phyloP scores from a whole-genome alignment of 35 echinoderm and acorn worm genomes.

The Heliocidaris erythrogramma region DNA sequence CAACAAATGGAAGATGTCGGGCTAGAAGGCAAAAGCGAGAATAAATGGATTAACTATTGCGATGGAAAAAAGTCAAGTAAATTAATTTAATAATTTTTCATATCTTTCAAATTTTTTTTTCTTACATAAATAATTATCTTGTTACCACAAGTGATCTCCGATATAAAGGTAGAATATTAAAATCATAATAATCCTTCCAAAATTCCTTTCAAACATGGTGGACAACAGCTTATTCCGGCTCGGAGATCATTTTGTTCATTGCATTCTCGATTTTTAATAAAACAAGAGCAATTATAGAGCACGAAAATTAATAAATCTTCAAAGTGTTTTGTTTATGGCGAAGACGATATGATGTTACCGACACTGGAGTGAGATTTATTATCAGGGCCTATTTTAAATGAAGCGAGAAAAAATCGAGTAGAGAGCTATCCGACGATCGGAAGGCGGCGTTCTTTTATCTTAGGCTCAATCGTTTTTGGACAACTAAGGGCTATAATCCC shows the following conservation, averaged over 20 bases:
- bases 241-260: background rate
- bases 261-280: slow-evolving; percentile 18
- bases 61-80: background rate
- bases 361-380: background rate
- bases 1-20: too few relatives aligned
- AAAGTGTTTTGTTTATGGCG: background rate
- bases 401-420: background rate
- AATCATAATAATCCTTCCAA: background rate
- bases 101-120: background rate
- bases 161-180: background rate
- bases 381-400: slow-evolving; percentile 3
- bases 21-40: background rate
- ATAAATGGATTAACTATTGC: background rate
- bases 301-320: slow-evolving; percentile 44
- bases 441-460: slow-evolving; percentile 34
- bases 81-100: background rate
- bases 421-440: background rate
- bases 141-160: background rate
- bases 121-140: background rate
- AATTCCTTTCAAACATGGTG: background rate
- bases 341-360: slow-evolving; percentile 22
- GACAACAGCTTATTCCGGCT: background rate
- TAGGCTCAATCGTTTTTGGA: background rate
- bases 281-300: slow-evolving; percentile 28
- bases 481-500: slow-evolving; percentile 32